A percentile compares a stretch with the other conserved stretches of the same genome.
Conservation (phyloP, 1,140 invertebrate genomes). For the Caenorhabditis briggsae region DNA sequence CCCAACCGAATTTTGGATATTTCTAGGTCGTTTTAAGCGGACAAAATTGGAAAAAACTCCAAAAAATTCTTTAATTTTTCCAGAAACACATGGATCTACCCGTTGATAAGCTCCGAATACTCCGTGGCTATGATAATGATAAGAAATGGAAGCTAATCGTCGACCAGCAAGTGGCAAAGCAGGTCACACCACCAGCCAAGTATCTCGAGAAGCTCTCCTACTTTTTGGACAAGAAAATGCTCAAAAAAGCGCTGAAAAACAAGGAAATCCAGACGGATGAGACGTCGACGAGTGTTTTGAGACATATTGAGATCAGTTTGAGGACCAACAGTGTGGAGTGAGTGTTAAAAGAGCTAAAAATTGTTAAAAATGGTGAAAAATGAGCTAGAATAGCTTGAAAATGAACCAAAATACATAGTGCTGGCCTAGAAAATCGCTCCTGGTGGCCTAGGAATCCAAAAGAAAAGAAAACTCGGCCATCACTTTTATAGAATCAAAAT, state of each 20-base stretch:
- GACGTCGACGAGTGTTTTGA: constrained; percentile 95
- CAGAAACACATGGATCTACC: constrained; percentile 98
- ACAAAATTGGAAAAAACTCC: not conserved
- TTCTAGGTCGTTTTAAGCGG: not conserved
- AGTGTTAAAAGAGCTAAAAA: not conserved
- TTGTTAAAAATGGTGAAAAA: not conserved
- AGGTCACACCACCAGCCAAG: constrained; percentile 67
- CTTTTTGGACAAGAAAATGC: constrained; percentile 73
- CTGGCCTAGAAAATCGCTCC: too few species aligned
- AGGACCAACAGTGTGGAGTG: constrained; percentile 96
- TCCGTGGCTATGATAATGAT: constrained; percentile 95
- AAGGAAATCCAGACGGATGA: constrained; percentile 95
- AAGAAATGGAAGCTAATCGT: constrained; percentile 99
- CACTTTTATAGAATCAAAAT: not conserved
- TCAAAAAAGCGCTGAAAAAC: constrained; percentile 83
- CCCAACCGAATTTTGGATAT: not conserved
- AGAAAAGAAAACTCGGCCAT: too few species aligned
- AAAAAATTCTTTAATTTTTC: constrained; percentile 18
- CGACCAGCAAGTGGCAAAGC: constrained; percentile 83
- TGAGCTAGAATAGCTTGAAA: too few species aligned
- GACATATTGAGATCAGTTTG: constrained; percentile 97
- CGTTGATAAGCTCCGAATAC: constrained; percentile 95
- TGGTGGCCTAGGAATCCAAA: too few species aligned
- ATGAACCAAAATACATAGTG: not conserved
- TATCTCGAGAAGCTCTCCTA: constrained; percentile 75